Conservation (phyloP, 2,888 invertebrate species). For the Scrobipalpa atriplicella region DNA sequence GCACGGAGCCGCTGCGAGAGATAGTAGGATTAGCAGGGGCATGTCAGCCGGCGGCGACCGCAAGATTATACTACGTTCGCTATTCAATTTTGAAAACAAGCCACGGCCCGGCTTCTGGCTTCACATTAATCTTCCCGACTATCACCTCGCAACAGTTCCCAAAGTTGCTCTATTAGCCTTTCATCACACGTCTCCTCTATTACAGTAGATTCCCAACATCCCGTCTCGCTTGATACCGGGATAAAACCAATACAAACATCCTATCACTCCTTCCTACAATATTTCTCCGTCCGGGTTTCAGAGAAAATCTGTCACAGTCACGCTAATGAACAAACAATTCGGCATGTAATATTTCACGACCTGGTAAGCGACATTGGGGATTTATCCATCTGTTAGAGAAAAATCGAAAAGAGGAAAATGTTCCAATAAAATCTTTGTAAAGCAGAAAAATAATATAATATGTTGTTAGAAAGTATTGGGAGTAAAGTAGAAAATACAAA, state of each 20-base stretch:
- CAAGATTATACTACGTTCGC: constrained; percentile 38
- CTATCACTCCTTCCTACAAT: constrained; percentile 8
- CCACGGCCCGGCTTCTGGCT: constrained; percentile 24
- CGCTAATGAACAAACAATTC: constrained; percentile 6
- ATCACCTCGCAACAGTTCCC: constrained; percentile 32
- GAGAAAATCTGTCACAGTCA: constrained; percentile 8
- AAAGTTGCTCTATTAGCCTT: constrained; percentile 15
- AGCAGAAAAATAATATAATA: neutral
- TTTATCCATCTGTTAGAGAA: neutral
- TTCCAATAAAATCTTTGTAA: neutral
- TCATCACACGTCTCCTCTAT: neutral
- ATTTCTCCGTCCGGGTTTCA: neutral
- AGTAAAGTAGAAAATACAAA: constrained; percentile 28
- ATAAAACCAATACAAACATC: constrained; percentile 15
- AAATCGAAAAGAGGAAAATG: neutral
- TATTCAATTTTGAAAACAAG: constrained; percentile 41
- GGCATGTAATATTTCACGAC: constrained; percentile 19
- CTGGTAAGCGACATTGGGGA: constrained; percentile 34
- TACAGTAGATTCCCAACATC: neutral
- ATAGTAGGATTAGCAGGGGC: constrained; percentile 40
- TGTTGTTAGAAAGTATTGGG: neutral
- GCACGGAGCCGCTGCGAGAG: constrained; percentile 30
- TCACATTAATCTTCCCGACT: constrained; percentile 32
- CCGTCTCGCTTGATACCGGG: neutral
- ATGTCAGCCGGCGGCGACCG: constrained; percentile 31